Evolutionary conservation across 2,797 vertebrate genomes (phyloP).

Genomic region (Ptychadena robeensis): DNA sequence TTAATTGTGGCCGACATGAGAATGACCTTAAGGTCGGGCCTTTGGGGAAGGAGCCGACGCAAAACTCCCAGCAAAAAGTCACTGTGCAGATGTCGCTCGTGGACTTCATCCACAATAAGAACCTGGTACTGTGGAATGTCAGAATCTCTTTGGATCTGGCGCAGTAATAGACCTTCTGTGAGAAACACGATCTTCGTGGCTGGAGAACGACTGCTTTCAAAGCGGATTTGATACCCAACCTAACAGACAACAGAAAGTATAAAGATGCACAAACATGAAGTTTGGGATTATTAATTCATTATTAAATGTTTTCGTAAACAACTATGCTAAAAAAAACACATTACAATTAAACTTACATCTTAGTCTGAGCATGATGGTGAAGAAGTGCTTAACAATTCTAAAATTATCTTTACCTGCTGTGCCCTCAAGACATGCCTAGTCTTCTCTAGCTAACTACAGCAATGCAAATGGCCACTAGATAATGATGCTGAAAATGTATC

Average conservation of each 20-base stretch:
- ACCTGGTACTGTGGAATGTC: constrained; percentile 79
- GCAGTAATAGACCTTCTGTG: constrained; percentile 89
- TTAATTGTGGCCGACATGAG: constrained; percentile 97
- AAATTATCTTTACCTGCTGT: no score
- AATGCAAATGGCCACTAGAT: no score
- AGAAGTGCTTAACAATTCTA: no score
- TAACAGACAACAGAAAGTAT: constrained; percentile 50
- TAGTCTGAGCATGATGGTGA: no score
- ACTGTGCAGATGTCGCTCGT: constrained; percentile 89
- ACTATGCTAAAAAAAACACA: no score
- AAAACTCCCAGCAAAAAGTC: constrained; percentile 90
- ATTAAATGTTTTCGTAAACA: no score
- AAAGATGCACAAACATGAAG: not conserved
- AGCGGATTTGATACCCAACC: constrained; percentile 94
- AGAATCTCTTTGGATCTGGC: constrained; percentile 85
- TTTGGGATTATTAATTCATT: no score
- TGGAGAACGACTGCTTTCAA: constrained; percentile 82
- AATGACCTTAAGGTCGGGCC: constrained; percentile 82
- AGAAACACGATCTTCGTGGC: constrained; percentile 88
- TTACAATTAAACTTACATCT: no score
- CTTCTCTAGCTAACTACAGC: no score
- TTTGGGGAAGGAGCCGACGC: constrained; percentile 74
- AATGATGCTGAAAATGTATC: no score
- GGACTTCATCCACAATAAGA: constrained; percentile 89
- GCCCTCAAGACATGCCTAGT: no score